These are phyloP conservation scores for Chelidonichthys spinosus DNA, from an alignment of 2,797 vertebrate genomes.

Conservation along the genomic window DNA sequence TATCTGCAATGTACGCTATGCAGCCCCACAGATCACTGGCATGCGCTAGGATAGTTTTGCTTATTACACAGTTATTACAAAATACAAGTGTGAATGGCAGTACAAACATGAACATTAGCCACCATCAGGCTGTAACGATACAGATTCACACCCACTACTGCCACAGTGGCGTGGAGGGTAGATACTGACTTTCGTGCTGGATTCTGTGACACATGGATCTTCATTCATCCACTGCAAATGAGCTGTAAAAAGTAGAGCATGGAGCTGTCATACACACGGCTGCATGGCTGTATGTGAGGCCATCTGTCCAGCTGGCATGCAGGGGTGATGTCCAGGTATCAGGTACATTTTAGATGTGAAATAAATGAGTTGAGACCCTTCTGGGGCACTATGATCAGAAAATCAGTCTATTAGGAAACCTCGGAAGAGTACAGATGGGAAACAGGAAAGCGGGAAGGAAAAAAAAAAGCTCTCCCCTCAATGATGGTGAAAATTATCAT, in stretches of 20 bases:
- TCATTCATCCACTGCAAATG: constrained; percentile 36
- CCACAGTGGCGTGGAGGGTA: neutral
- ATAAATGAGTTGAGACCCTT: constrained; percentile 39
- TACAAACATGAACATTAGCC: neutral
- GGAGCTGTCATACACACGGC: constrained; percentile 6
- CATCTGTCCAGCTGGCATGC: constrained; percentile 59
- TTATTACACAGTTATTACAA: neutral
- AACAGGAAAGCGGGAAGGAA: constrained; percentile 27
- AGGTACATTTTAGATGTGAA: constrained; percentile 47
- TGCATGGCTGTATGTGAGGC: constrained; percentile 33
- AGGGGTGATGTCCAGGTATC: constrained; percentile 54
- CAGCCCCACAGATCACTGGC: neutral
- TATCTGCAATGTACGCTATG: constrained; percentile 4
- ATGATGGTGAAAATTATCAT: constrained; percentile 81
- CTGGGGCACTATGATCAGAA: constrained; percentile 26
- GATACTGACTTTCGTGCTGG: constrained; percentile 19
- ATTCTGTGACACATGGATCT: constrained; percentile 30
- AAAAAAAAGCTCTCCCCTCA: constrained; percentile 57
- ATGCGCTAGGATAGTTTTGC: neutral
- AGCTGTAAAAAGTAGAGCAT: constrained; percentile 23
- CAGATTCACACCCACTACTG: neutral
- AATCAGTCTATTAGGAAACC: constrained; percentile 48
- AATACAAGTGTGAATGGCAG: neutral
- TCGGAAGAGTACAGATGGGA: constrained; percentile 51
- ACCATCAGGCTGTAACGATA: neutral